A percentile compares a stretch with the other conserved stretches of the same genome.
Evolutionary conservation across 2,113 vertebrate genomes (phyloP).

Genomic region (Mesitornis unicolor): DNA sequence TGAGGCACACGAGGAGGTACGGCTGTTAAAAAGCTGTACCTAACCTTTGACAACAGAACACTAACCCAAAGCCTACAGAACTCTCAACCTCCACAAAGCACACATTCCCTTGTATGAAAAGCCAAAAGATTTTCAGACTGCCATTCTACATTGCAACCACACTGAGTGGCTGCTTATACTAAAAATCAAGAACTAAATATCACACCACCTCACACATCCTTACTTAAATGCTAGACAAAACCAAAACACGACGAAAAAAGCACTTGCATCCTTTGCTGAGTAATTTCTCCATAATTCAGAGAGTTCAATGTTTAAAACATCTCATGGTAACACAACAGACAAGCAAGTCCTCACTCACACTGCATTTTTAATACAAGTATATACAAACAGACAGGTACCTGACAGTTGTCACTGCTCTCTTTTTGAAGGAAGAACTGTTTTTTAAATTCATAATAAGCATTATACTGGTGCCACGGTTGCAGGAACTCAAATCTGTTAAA

Average conservation of each 20-base stretch:
- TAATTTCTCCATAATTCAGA: not conserved
- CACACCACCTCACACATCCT: not conserved
- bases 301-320: not conserved
- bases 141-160: not conserved
- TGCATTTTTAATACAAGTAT: not conserved
- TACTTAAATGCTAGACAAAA: not conserved
- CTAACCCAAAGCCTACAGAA: not conserved
- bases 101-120: not conserved
- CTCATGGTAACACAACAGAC: not conserved
- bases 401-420: constrained; percentile 74
- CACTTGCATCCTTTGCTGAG: not conserved
- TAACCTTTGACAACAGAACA: not conserved
- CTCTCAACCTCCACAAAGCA: not conserved
- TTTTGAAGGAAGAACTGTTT: constrained; percentile 98
- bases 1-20: not conserved
- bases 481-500: constrained; percentile 92
- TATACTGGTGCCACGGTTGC: constrained; percentile 94
- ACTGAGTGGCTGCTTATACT: not conserved
- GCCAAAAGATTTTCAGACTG: not conserved
- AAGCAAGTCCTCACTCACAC: not conserved
- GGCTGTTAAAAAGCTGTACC: not conserved
- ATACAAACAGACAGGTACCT: constrained; percentile 47
- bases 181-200: not conserved
- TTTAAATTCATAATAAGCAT: constrained; percentile 97
- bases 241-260: not conserved